Percentiles rank a stretch among this genome's conserved stretches.
Conservation (phyloP, 2,888 invertebrate species). For the Harpalus rufipes region DNA sequence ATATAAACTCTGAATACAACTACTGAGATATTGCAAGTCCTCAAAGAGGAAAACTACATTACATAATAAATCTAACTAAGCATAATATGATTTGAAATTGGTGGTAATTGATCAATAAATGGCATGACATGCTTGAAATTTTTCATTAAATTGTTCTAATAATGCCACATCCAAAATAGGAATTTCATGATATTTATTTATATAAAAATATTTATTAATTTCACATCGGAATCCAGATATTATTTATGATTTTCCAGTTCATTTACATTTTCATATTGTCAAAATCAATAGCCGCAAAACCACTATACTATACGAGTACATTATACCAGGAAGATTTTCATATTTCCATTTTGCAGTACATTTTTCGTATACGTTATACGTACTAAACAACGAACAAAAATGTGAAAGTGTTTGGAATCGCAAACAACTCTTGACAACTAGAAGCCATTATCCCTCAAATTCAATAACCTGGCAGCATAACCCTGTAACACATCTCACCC, state of each 20-base stretch:
- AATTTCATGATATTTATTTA: too few relatives aligned
- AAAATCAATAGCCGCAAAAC: background rate
- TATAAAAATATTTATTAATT: too few relatives aligned
- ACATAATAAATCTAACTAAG: too few relatives aligned
- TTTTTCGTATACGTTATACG: background rate
- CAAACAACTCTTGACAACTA: conserved; percentile 34
- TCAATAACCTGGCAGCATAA: conserved; percentile 38
- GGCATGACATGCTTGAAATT: too few relatives aligned
- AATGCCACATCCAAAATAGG: too few relatives aligned
- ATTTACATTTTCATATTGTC: background rate
- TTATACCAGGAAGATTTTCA: background rate
- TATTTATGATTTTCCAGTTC: background rate
- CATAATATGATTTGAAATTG: too few relatives aligned
- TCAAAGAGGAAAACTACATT: too few relatives aligned
- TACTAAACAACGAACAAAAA: conserved; percentile 7
- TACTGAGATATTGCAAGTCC: too few relatives aligned
- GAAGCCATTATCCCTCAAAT: conserved; percentile 44
- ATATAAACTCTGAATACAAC: too few relatives aligned
- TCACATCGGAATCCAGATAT: background rate
- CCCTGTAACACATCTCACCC: conserved; percentile 35
- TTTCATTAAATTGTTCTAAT: too few relatives aligned
- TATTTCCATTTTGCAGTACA: background rate
- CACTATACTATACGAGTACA: background rate
- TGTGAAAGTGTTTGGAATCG: conserved; percentile 26
- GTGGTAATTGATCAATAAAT: too few relatives aligned